Evolutionary conservation across 2,797 vertebrate species (phyloP).

Genomic region (Sebastes minor): DNA sequence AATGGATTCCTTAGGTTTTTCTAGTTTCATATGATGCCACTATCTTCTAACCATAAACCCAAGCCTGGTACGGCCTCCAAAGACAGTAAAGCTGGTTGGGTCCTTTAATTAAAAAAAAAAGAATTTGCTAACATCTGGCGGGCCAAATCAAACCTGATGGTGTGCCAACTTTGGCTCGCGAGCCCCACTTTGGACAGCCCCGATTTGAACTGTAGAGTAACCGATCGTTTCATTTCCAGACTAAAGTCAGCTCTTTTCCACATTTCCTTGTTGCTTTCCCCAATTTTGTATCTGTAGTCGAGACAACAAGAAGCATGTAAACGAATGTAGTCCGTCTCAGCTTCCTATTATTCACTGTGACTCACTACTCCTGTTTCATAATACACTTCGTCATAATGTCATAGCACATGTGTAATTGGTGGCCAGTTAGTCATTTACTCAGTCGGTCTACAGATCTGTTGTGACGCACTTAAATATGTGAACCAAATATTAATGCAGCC

Average conservation of each 20-base stretch:
- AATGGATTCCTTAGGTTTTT: no score
- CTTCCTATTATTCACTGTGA: conserved; percentile 22
- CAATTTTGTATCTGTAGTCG: not conserved
- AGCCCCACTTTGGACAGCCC: no score
- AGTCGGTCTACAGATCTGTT: conserved; percentile 20
- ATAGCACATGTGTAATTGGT: conserved; percentile 14
- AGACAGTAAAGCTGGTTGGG: no score
- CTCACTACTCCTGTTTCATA: conserved; percentile 31
- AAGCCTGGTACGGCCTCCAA: no score
- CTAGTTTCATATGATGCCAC: no score
- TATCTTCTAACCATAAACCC: no score
- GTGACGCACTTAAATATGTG: conserved; percentile 32
- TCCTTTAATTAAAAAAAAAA: no score
- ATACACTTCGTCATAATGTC: not conserved
- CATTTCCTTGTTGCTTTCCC: not conserved
- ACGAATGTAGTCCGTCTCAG: not conserved
- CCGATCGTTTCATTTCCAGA: not conserved
- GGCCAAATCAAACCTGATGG: no score
- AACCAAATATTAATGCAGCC: conserved; percentile 41
- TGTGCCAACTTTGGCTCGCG: no score
- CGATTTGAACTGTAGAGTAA: not conserved
- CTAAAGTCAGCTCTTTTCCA: not conserved
- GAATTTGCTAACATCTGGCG: no score
- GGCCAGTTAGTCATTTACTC: conserved; percentile 36
- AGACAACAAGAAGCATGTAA: not conserved